Evolutionary conservation across 2,888 invertebrate genomes (phyloP), one percentile per base, ranked within the genome.

Genomic region (Temnothorax ravouxi): DNA sequence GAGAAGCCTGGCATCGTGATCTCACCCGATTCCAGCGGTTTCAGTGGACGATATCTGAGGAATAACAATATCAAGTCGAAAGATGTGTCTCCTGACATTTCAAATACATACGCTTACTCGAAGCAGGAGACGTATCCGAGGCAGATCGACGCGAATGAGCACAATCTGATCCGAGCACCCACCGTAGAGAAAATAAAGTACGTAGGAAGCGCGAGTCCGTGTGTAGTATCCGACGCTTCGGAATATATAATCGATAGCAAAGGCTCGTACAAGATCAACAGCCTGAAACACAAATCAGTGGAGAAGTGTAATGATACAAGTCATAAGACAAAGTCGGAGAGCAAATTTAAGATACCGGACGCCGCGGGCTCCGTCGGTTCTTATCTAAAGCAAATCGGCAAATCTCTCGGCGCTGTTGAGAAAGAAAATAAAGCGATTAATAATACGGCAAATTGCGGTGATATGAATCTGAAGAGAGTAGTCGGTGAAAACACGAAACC

Each of bases 351-450:
- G 80, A 89, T 92, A 50, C 86, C 91, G 0, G 93, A 93, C 15
- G 67, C 92, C 1, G 91, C 91, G 1, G 92, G 90, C 61, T 87
- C 93, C 15, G 93, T 94, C 8, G 91, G 93, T 21, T 92, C 93
- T 47, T 94, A 94, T 72, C 86, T 94, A 21, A 92, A 91, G 47
- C 94, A 94, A 84, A 93, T 94, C 56, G 92, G 93, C 5, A 94
- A 94, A 84, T 91, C 94, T 5, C 92, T 91, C 4, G 89, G 89
- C 18, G 85, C 89, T 25, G 85, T 90, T 21, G 94, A 93, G 11
- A 93, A 93, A 81, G 93, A 92, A 61, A 91, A 89, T 47, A 91
- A 91, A 64, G 74, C 88, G 38, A 80, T 84, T 1, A 85, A 87
- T 18, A 84, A 87, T 59, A 90, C 44, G 38, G 44, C 15, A 18